Evolutionary conservation across 92 coral and sea anemone genomes (phyloP), one percentile per base, ranked within the genome.

Genomic region (Siderastrea radians): DNA sequence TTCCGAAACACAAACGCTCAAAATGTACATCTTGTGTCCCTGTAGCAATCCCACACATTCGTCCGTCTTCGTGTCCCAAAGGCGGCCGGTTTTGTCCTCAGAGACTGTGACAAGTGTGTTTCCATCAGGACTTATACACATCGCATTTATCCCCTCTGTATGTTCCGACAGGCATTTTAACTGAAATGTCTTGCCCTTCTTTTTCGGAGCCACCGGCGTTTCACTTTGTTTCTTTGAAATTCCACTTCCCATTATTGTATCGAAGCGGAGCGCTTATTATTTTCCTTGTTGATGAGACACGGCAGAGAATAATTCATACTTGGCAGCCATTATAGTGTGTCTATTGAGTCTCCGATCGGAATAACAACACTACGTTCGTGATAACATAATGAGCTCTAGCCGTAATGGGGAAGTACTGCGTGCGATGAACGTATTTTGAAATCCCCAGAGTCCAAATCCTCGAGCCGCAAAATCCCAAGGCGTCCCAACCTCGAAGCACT

Each of bases 31-130:
- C 44, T 88, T 61, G 65, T 97, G 99, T 54, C 99, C 99, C n/a
- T 86, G 68, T 10, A 97, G 81, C 73, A 88, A 72, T 5, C 98
- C 98, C 7, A 92, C 90, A 74, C 95, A 91, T 76, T 95, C 97
- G 55, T 97, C 99, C 26, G 93, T 95, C 76, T 87, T 90, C 13
- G 96, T 95, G 64, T 97, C 98, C 99, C 98, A 97, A 19, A 97
- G 90, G n/a, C 98, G 86, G 43, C 96, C 99, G 8, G 98, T 94
- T 86, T 84, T 93, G 79, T 97, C 99, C 77, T 97, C 99, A 47
- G 98, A 94, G 53, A 87, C 98, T 10, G 99, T 95, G 47, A 94
- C 91, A 46, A 97, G 67, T 1, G 96, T 96, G 75, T 86, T 94
- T n/a, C 94, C 93, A 79, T 94, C 99, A 51, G 88, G 91, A 38